Evolutionary conservation across 1,140 invertebrate genomes (phyloP).

Genomic region (Anastatus disparis): DNA sequence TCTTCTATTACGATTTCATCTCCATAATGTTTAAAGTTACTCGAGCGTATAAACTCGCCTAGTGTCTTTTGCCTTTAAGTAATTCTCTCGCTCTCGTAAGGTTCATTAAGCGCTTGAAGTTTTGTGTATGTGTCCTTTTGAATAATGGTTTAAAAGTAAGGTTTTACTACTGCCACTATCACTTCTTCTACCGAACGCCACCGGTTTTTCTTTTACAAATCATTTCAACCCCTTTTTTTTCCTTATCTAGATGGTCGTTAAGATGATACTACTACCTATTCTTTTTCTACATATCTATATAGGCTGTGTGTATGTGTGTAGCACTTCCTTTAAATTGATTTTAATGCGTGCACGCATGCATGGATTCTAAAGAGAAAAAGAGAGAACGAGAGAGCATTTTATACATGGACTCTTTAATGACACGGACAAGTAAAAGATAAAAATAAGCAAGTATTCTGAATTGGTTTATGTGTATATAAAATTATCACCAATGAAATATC

Average conservation of each 20-base stretch:
- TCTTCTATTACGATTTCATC: no score
- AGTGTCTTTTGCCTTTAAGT: not conserved
- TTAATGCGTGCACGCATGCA: constrained; percentile 12
- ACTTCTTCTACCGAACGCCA: constrained; percentile 44
- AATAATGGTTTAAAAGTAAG: constrained; percentile 63
- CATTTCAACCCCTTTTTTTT: no score
- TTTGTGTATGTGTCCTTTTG: constrained; percentile 60
- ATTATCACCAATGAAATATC: not conserved
- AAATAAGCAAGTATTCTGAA: constrained; percentile 6
- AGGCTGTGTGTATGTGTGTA: not conserved
- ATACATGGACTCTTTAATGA: constrained; percentile 43
- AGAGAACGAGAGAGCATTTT: no score
- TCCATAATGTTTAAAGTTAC: no score
- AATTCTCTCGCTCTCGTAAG: constrained; percentile 52
- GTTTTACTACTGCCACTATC: no score
- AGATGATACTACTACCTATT: constrained; percentile 53
- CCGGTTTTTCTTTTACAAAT: constrained; percentile 60
- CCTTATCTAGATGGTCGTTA: constrained; percentile 63
- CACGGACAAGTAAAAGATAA: constrained; percentile 43
- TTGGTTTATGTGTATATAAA: no score
- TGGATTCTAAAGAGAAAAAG: no score
- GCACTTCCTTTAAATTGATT: constrained; percentile 10
- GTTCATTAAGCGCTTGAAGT: constrained; percentile 65
- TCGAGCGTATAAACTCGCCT: no score
- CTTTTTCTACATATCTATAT: no score